Evolutionary conservation across 2,888 invertebrate species (phyloP).

Genomic region (Nomada flava): DNA sequence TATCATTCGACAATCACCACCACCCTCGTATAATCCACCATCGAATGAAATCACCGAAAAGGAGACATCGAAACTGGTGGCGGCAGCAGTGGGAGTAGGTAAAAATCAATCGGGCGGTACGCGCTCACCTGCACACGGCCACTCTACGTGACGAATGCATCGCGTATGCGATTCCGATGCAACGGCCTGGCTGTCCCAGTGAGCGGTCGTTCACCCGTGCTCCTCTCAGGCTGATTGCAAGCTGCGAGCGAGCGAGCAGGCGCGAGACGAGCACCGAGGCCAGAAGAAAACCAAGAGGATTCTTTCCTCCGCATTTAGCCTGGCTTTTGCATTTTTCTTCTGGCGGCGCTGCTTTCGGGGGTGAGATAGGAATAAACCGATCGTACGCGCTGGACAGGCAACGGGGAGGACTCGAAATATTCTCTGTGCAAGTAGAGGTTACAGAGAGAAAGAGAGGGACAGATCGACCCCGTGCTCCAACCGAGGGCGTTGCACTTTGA

Average conservation of each 20-base stretch:
- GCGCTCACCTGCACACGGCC: constrained; percentile 67
- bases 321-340: constrained; percentile 37
- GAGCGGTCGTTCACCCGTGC: constrained; percentile 82
- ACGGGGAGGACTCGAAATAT: constrained; percentile 53
- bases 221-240: constrained; percentile 66
- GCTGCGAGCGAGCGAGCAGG: constrained; percentile 21
- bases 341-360: background rate
- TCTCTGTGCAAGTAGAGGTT: constrained; percentile 12
- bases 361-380: constrained; percentile 53
- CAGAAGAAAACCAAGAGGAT: constrained; percentile 32
- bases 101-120: constrained; percentile 63
- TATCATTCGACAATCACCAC: too few relatives aligned
- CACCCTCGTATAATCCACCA: too few relatives aligned
- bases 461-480: constrained; percentile 62
- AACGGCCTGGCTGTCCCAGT: constrained; percentile 79
- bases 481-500: constrained; percentile 74
- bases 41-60: background rate
- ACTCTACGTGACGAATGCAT: constrained; percentile 69
- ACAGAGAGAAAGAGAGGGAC: constrained; percentile 9
- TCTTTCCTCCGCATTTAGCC: constrained; percentile 55
- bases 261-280: constrained; percentile 29
- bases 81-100: background rate
- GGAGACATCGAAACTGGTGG: background rate
- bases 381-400: constrained; percentile 27
- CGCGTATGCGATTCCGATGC: constrained; percentile 72